These are phyloP conservation scores for Lasioglossum lativentre DNA, from an alignment of 2,888 invertebrate genomes.

Conservation along the genomic window DNA sequence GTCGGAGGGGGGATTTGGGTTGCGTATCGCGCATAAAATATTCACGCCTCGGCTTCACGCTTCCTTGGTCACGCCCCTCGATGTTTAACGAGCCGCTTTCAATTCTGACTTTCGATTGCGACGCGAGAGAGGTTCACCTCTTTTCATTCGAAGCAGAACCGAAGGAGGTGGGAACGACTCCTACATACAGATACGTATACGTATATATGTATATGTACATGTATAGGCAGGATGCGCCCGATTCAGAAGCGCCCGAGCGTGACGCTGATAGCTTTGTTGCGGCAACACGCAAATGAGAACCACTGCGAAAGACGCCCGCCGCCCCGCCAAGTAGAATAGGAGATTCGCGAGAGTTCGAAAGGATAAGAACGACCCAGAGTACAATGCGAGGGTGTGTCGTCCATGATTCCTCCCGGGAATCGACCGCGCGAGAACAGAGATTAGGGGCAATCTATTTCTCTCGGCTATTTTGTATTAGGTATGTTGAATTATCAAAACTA, in stretches of 20 bases:
- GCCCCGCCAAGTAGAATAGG: conserved; percentile 57
- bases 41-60: conserved; percentile 22
- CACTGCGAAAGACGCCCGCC: conserved; percentile 59
- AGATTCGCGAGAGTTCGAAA: conserved; percentile 67
- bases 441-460: conserved; percentile 68
- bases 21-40: conserved; percentile 32
- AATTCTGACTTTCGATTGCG: conserved; percentile 32
- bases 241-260: conserved; percentile 62
- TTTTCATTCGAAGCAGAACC: conserved; percentile 17
- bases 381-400: conserved; percentile 69
- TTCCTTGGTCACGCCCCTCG: neutral
- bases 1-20: neutral
- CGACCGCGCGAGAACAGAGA: conserved; percentile 69
- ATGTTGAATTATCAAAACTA: too few species aligned
- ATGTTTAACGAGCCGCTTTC: conserved; percentile 12
- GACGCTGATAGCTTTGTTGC: conserved; percentile 66
- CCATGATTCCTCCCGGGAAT: conserved; percentile 73
- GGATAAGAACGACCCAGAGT: conserved; percentile 62
- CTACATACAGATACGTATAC: neutral
- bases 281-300: conserved; percentile 67
- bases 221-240: neutral
- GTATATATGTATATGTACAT: too few species aligned
- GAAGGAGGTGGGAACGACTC: neutral
- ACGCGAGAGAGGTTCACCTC: neutral
- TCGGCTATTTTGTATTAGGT: too few species aligned